A percentile compares a stretch with the other conserved stretches of the same genome.
Evolutionary conservation across 2,797 vertebrate genomes (phyloP).

Genomic region (Hypotaenidia philippensis): DNA sequence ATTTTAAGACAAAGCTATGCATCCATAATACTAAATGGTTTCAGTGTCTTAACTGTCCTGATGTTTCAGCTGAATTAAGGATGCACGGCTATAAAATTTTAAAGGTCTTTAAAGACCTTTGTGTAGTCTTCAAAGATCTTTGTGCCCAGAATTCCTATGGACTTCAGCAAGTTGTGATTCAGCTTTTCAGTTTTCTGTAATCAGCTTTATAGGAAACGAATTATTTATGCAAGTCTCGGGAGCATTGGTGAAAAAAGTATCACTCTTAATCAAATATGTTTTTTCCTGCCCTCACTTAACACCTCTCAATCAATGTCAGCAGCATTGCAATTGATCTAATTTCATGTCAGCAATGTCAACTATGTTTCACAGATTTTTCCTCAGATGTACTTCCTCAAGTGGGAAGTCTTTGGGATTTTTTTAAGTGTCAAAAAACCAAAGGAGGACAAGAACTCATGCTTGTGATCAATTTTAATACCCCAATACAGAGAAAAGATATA

Average conservation of each 20-base stretch:
- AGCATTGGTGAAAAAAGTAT: not conserved
- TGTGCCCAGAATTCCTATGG: not conserved
- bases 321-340: not conserved
- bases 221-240: not conserved
- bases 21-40: not conserved
- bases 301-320: constrained; percentile 13
- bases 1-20: not conserved
- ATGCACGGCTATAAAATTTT: not conserved
- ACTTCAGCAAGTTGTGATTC: not conserved
- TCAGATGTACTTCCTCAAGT: not conserved
- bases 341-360: not conserved
- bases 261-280: constrained; percentile 2
- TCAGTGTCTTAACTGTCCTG: not conserved
- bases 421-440: not conserved
- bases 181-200: not conserved
- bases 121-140: not conserved
- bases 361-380: not conserved
- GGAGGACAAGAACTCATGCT: not conserved
- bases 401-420: not conserved
- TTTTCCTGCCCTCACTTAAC: constrained; percentile 13
- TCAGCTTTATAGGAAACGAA: not conserved
- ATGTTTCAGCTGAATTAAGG: not conserved
- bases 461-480: not conserved
- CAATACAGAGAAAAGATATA: not conserved
- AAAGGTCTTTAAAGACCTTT: not conserved